A percentile compares a stretch with the other conserved stretches of the same genome.
phyloP scores from a whole-genome alignment of 2,113 vertebrate species.

The Buteo buteo region DNA sequence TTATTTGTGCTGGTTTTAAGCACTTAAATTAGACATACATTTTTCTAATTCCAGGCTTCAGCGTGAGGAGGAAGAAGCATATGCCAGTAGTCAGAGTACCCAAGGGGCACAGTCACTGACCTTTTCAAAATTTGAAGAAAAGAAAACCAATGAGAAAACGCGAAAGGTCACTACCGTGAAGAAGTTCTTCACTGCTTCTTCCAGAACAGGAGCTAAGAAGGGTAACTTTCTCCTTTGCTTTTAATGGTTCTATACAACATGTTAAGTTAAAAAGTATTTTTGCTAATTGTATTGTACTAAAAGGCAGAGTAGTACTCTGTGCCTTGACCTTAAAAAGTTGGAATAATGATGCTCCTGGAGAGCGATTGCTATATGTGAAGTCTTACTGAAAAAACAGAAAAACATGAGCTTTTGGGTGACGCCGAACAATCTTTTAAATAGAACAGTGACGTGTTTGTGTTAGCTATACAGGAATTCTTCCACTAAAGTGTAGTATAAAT shows the following conservation, averaged over 20 bases:
- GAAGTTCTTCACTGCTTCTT: conserved; percentile 97
- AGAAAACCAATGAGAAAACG: conserved; percentile 97
- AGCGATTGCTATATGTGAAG: background rate
- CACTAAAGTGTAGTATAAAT: background rate
- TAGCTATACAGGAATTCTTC: background rate
- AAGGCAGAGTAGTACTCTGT: background rate
- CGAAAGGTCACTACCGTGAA: conserved; percentile 97
- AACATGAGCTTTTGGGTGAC: background rate
- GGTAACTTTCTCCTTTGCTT: conserved; percentile 70
- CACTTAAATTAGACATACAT: background rate
- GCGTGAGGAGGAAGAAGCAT: conserved; percentile 94
- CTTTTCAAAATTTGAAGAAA: conserved; percentile 98
- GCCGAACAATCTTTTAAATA: background rate
- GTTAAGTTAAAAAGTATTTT: background rate
- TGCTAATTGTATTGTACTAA: background rate
- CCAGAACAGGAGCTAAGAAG: conserved; percentile 88
- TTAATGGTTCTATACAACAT: background rate
- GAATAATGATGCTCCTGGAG: background rate
- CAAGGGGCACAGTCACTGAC: conserved; percentile 82
- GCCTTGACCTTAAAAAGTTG: background rate
- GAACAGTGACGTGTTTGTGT: background rate
- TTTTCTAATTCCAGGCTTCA: conserved; percentile 79
- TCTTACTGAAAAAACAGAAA: background rate
- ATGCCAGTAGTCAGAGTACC: conserved; percentile 86
- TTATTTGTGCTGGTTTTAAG: background rate